Conservation (phyloP, 2,797 vertebrate genomes). For the Pachyuromys duprasi region DNA sequence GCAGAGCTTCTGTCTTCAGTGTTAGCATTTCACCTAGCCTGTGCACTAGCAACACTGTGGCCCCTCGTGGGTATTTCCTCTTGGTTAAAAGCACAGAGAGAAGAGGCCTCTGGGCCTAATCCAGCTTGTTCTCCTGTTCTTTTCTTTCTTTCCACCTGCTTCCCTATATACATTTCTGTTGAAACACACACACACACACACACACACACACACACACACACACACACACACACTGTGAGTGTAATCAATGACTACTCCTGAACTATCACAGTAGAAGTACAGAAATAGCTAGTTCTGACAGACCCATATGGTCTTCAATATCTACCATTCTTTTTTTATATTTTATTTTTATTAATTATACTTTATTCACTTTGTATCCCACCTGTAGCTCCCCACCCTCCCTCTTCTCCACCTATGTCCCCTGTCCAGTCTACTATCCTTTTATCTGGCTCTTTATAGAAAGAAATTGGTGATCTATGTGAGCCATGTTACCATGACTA, state of each 20-base stretch:
- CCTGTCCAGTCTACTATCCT: neutral
- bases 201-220: neutral
- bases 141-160: neutral
- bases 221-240: neutral
- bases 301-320: neutral
- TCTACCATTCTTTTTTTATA: neutral
- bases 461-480: neutral
- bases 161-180: neutral
- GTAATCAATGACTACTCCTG: neutral
- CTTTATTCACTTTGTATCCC: too few relatives aligned
- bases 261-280: neutral
- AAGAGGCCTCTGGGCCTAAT: neutral
- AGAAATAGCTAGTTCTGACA: neutral
- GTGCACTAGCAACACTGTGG: neutral
- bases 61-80: neutral
- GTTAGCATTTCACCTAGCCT: neutral
- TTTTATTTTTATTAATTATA: too few relatives aligned
- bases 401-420: too few relatives aligned
- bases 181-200: neutral
- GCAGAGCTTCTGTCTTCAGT: neutral
- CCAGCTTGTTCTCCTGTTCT: neutral
- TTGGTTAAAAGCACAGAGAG: slow-evolving; percentile 16
- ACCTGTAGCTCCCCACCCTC: too few relatives aligned
- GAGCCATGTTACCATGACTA: neutral
- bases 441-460: neutral